Percentiles rank a stretch among this genome's conserved stretches.
phyloP scores from a whole-genome alignment of 2,888 invertebrate species.

The Dicyrtomina minuta region DNA sequence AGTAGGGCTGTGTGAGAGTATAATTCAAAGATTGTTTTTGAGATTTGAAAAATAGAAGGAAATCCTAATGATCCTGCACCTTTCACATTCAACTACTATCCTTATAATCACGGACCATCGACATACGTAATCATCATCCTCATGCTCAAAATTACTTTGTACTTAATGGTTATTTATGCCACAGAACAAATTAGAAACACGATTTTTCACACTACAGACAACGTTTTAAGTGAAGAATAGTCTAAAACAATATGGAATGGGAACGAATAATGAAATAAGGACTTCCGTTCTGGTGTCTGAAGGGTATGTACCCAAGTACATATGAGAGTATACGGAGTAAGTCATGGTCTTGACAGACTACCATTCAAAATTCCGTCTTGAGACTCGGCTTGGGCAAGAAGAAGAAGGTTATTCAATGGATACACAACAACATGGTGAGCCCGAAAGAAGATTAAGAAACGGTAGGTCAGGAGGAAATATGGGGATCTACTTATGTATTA shows the following conservation, averaged over 20 bases:
- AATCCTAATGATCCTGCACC: neutral
- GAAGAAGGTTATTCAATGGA: too few relatives aligned
- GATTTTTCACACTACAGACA: constrained; percentile 8
- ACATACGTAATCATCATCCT: too few relatives aligned
- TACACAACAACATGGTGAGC: neutral
- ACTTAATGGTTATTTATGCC: neutral
- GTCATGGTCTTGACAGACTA: too few relatives aligned
- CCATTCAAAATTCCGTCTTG: neutral
- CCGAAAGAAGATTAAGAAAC: neutral
- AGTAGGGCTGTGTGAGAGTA: too few relatives aligned
- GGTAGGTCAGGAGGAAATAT: constrained; percentile 19
- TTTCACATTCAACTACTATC: neutral
- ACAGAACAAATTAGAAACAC: constrained; percentile 9
- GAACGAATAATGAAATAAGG: too few relatives aligned
- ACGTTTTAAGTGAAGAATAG: constrained; percentile 5
- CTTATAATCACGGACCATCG: too few relatives aligned
- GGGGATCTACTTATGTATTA: neutral
- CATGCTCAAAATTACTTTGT: neutral
- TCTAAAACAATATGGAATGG: constrained; percentile 10
- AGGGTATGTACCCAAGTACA: too few relatives aligned
- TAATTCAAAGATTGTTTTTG: too few relatives aligned
- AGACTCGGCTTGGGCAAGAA: neutral
- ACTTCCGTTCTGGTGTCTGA: too few relatives aligned
- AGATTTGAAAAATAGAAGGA: neutral
- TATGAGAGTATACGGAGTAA: too few relatives aligned